A percentile compares a stretch with the other conserved stretches of the same genome.
Conservation (phyloP, 2,113 vertebrate species). For the Leuciscus idus region DNA sequence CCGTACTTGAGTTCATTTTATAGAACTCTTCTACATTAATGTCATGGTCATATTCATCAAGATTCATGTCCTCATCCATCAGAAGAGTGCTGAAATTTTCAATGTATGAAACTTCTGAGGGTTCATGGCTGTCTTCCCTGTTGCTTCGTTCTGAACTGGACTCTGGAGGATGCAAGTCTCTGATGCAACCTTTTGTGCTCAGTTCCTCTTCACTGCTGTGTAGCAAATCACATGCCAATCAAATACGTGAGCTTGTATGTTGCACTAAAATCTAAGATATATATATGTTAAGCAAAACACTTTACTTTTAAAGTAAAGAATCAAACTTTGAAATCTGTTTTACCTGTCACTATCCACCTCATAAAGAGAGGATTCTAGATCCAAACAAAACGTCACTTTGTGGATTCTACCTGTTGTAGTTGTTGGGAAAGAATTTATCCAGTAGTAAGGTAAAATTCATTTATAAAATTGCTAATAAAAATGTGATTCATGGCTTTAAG, state of each 20-base stretch:
- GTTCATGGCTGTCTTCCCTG: not conserved
- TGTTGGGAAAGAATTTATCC: not conserved
- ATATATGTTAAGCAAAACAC: not conserved
- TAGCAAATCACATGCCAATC: conserved; percentile 1
- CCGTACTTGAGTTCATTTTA: not conserved
- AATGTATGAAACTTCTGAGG: conserved; percentile 23
- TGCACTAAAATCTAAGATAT: not conserved
- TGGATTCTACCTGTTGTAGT: conserved; percentile 45
- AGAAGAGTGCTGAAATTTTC: conserved; percentile 34
- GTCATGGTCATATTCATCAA: conserved; percentile 41
- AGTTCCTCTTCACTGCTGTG: conserved; percentile 48
- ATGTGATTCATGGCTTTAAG: not conserved
- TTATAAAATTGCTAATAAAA: not conserved
- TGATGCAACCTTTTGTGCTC: conserved; percentile 3
- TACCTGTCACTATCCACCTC: conserved; percentile 53
- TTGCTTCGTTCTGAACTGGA: not conserved
- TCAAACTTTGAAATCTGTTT: not conserved
- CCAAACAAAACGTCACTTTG: conserved; percentile 53
- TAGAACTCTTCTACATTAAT: conserved; percentile 26
- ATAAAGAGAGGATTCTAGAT: conserved; percentile 40
- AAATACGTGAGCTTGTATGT: not conserved
- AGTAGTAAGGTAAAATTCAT: not conserved
- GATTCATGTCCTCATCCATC: conserved; percentile 39
- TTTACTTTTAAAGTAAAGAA: not conserved
- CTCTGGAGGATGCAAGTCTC: not conserved